phyloP scores from a whole-genome alignment of 2,797 vertebrate species.

The Xiphophorus birchmanni region DNA sequence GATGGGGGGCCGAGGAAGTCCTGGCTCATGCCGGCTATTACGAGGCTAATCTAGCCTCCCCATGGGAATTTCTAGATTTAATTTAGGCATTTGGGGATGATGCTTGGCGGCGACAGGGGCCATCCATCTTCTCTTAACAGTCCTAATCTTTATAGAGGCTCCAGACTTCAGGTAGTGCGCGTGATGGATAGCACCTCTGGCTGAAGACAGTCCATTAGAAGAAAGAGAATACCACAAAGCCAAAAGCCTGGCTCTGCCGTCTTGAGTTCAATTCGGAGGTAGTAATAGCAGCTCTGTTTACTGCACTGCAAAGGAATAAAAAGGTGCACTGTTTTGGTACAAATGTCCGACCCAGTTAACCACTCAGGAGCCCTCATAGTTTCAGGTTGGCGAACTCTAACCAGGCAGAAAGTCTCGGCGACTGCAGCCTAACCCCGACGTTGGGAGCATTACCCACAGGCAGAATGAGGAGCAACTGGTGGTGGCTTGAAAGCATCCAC shows the following conservation, averaged over 20 bases:
- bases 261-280: constrained; percentile 62
- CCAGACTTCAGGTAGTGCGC: constrained; percentile 83
- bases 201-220: constrained; percentile 79
- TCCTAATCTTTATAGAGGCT: constrained; percentile 93
- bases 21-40: constrained; percentile 71
- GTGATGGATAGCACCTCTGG: constrained; percentile 88
- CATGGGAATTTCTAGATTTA: constrained; percentile 87
- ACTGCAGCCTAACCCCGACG: constrained; percentile 28
- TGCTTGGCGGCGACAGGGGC: constrained; percentile 82
- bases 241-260: constrained; percentile 65
- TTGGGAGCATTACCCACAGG: constrained; percentile 52
- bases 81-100: constrained; percentile 87
- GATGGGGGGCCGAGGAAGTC: constrained; percentile 25
- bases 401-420: constrained; percentile 34
- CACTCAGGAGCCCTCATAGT: constrained; percentile 34
- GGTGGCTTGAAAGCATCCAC: constrained; percentile 49
- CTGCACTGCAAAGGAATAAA: constrained; percentile 47
- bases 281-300: constrained; percentile 58
- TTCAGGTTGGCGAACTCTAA: constrained; percentile 45
- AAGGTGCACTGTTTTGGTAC: constrained; percentile 59
- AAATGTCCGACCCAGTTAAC: constrained; percentile 64
- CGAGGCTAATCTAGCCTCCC: constrained; percentile 86
- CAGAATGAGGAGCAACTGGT: constrained; percentile 43
- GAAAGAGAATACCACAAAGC: constrained; percentile 72
- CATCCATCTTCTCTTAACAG: constrained; percentile 93